These are phyloP conservation scores for Hypotaenidia okinawae DNA, from an alignment of 2,797 vertebrate species.

Conservation along the genomic window DNA sequence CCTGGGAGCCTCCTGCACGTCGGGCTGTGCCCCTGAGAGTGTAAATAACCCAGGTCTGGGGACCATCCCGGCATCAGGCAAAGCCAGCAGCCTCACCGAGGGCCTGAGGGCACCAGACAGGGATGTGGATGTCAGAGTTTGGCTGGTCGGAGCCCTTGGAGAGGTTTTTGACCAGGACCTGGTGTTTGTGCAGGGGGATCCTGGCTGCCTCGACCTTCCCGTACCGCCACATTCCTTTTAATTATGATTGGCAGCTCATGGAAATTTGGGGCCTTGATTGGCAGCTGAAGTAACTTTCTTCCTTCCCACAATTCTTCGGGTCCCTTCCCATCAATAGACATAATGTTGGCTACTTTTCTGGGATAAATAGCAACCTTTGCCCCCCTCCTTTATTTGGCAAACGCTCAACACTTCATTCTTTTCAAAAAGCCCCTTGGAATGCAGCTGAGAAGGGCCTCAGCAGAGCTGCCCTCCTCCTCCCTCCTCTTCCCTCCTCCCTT, in stretches of 20 bases:
- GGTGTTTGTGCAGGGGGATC: slow-evolving; percentile 76
- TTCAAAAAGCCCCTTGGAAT: slow-evolving; percentile 81
- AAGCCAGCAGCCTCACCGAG: neutral
- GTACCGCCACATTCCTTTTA: slow-evolving; percentile 82
- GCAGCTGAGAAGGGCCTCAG: slow-evolving; percentile 76
- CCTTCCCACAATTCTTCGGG: slow-evolving; percentile 86
- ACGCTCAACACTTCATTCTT: slow-evolving; percentile 80
- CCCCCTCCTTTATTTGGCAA: slow-evolving; percentile 82
- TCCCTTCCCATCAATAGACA: slow-evolving; percentile 85
- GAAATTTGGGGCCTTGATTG: slow-evolving; percentile 82
- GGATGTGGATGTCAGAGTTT: neutral
- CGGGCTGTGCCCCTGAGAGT: neutral
- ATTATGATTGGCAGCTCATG: slow-evolving; percentile 86
- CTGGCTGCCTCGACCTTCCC: slow-evolving; percentile 79
- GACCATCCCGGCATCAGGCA: rapidly evolving
- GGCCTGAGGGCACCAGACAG: neutral
- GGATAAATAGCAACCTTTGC: slow-evolving; percentile 87
- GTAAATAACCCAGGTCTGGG: neutral
- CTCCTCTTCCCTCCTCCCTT: neutral
- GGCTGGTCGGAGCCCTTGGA: neutral
- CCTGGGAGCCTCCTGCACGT: neutral
- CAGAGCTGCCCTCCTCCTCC: slow-evolving; percentile 48
- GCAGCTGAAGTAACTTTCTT: slow-evolving; percentile 81
- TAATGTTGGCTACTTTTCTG: slow-evolving; percentile 85
- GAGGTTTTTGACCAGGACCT: neutral